A percentile compares a stretch with the other conserved stretches of the same genome.
Conservation (phyloP, 2,113 vertebrate genomes). For the Poecilia latipinna region DNA sequence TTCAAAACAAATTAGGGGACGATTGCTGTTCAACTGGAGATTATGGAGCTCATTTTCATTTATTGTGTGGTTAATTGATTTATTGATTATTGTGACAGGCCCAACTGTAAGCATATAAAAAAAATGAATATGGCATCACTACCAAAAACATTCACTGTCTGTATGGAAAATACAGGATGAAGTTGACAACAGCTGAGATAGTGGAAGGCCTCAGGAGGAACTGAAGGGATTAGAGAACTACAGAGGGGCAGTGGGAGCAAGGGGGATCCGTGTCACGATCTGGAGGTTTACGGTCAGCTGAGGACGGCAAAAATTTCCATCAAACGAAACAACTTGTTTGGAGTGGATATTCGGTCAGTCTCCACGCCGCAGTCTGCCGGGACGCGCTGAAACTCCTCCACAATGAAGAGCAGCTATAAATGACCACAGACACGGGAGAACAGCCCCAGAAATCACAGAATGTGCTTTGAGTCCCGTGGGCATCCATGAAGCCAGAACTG, state of each 20-base stretch:
- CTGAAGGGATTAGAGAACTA: conserved; percentile 56
- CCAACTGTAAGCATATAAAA: neutral
- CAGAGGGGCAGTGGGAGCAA: conserved; percentile 72
- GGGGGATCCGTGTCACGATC: conserved; percentile 80
- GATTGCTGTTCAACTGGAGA: too few relatives aligned
- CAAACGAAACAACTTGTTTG: conserved; percentile 78
- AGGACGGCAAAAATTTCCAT: conserved; percentile 83
- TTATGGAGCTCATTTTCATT: too few relatives aligned
- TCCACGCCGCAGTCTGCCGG: conserved; percentile 64
- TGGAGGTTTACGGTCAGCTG: conserved; percentile 82
- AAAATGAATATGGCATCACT: neutral
- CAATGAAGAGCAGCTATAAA: conserved; percentile 87
- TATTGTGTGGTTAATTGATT: too few relatives aligned
- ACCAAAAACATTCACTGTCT: neutral
- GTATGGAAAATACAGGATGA: conserved; percentile 25
- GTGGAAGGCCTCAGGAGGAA: conserved; percentile 63
- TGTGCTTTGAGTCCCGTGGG: conserved; percentile 79
- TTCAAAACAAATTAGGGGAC: too few relatives aligned
- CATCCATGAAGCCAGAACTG: conserved; percentile 52
- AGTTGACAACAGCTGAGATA: conserved; percentile 52
- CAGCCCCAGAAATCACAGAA: conserved; percentile 85
- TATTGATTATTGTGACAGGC: too few relatives aligned
- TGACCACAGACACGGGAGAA: conserved; percentile 85
- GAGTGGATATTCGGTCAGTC: conserved; percentile 46
- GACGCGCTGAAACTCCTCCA: conserved; percentile 79